phyloP scores from a whole-genome alignment of 2,113 vertebrate species.

The Otocyon megalotis region DNA sequence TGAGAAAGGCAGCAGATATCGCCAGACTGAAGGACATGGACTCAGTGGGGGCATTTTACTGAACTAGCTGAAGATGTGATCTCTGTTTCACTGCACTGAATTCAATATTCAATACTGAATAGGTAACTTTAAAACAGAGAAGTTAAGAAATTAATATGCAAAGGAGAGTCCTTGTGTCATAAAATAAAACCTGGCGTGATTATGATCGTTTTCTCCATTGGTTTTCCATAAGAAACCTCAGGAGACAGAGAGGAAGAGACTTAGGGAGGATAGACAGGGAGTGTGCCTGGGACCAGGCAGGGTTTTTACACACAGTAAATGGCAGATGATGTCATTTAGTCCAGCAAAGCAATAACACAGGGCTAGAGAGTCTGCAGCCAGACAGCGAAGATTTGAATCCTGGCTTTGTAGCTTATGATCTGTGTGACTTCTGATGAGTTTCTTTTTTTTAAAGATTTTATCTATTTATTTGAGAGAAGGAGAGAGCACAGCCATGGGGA shows the following conservation, averaged over 20 bases:
- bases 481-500: too few relatives aligned
- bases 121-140: not conserved
- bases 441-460: too few relatives aligned
- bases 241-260: not conserved
- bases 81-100: not conserved
- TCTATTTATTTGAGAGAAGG: too few relatives aligned
- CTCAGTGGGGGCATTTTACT: not conserved
- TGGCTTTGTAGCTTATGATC: not conserved
- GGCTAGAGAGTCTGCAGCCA: not conserved
- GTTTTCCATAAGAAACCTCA: slow-evolving; percentile 25
- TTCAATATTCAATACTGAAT: not conserved
- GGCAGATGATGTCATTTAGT: not conserved
- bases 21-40: not conserved
- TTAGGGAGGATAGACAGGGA: not conserved
- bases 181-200: not conserved
- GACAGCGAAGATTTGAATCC: rapidly evolving
- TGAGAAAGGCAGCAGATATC: not conserved
- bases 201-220: not conserved
- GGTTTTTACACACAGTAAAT: not conserved
- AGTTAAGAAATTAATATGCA: not conserved
- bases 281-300: not conserved
- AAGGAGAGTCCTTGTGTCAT: not conserved
- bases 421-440: not conserved
- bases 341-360: too few relatives aligned
- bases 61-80: not conserved